Evolutionary conservation across 1,140 invertebrate genomes (phyloP).

Genomic region (Telenomus remus): DNA sequence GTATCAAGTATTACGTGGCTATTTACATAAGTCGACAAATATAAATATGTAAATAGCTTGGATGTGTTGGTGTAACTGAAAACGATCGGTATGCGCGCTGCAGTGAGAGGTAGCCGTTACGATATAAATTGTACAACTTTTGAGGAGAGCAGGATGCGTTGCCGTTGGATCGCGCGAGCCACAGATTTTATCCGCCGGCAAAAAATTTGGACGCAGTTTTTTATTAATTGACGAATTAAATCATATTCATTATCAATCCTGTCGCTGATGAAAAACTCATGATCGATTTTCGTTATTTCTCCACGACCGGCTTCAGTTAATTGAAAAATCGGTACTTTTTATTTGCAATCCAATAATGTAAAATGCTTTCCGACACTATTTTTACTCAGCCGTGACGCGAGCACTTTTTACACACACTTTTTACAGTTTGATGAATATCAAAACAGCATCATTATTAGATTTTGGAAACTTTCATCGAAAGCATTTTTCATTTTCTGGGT

Average conservation of each 20-base stretch:
- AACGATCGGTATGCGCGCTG: no score
- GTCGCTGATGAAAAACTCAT: no score
- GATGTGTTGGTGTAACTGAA: background rate
- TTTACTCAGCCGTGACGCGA: conserved; percentile 23
- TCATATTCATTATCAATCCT: no score
- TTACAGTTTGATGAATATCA: no score
- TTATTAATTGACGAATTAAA: no score
- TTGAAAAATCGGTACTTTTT: conserved; percentile 13
- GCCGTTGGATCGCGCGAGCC: background rate
- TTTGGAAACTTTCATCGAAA: no score
- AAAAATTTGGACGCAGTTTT: no score
- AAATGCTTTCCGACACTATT: conserved; percentile 42
- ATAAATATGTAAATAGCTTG: background rate
- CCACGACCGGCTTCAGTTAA: no score
- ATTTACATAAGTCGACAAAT: background rate
- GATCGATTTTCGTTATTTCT: no score
- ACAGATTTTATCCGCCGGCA: no score
- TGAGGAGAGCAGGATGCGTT: background rate
- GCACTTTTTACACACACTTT: background rate
- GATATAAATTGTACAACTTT: conserved; percentile 1
- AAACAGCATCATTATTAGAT: no score
- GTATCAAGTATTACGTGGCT: background rate
- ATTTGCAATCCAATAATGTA: conserved; percentile 49
- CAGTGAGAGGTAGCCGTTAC: conserved; percentile 1
- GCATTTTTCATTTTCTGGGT: no score